Conservation (phyloP, 2,113 vertebrate genomes). For the Sinosuthora webbiana region DNA sequence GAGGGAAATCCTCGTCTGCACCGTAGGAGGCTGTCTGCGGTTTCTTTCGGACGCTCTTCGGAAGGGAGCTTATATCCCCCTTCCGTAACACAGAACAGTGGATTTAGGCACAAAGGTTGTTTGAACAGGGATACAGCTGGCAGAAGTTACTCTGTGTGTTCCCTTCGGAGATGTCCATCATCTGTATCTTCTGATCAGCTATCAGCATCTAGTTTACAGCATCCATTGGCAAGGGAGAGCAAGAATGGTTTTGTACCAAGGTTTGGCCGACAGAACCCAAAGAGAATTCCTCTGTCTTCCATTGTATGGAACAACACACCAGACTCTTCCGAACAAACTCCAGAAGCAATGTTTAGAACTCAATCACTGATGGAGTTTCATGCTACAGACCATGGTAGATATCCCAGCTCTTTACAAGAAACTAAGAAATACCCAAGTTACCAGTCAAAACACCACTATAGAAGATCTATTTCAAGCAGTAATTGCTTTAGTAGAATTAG, state of each 20-base stretch:
- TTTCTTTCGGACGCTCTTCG: conserved; percentile 58
- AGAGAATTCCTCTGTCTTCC: conserved; percentile 76
- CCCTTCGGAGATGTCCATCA: conserved; percentile 43
- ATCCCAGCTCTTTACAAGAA: conserved; percentile 45
- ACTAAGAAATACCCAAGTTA: conserved; percentile 51
- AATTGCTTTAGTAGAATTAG: conserved; percentile 25
- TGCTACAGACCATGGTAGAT: background rate
- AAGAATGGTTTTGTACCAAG: conserved; percentile 55
- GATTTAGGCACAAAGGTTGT: conserved; percentile 52
- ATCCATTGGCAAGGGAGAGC: conserved; percentile 34
- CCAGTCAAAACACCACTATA: conserved; percentile 53
- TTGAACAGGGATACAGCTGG: conserved; percentile 46
- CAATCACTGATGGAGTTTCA: conserved; percentile 70
- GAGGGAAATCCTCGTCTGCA: conserved; percentile 41
- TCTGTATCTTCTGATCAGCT: conserved; percentile 43
- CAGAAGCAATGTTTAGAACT: conserved; percentile 45
- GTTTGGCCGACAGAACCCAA: conserved; percentile 63
- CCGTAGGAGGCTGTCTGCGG: conserved; percentile 1
- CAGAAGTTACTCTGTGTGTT: conserved; percentile 69
- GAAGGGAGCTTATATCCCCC: conserved; percentile 71
- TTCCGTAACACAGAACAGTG: conserved; percentile 16
- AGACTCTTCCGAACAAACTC: conserved; percentile 30
- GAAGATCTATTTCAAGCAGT: conserved; percentile 21
- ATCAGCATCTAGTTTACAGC: conserved; percentile 61
- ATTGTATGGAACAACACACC: conserved; percentile 74